phyloP scores from a whole-genome alignment of 30 jellyfish, hydroid and myxozoan species.

The Cassiopea xamachana region DNA sequence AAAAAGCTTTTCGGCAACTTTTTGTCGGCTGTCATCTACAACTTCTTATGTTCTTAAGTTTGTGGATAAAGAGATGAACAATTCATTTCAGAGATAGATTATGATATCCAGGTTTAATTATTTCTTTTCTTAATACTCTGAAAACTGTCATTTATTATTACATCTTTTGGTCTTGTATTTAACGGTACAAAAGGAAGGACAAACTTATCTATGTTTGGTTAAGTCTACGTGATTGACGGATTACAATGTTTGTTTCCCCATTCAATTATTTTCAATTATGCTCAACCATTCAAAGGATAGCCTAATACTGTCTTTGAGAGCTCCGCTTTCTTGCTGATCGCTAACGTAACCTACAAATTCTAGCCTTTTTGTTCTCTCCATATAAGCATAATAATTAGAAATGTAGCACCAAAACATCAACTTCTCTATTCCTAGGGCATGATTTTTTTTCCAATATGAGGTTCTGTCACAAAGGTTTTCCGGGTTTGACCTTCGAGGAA shows the following conservation, averaged over 20 bases:
- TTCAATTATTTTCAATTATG: slow-evolving; percentile 64
- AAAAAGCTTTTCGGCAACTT: slow-evolving; percentile 64
- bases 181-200: slow-evolving; percentile 67
- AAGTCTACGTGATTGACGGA: slow-evolving; percentile 69
- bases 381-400: slow-evolving; percentile 13
- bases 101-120: slow-evolving; percentile 68
- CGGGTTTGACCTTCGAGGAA: too few relatives aligned
- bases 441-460: neutral
- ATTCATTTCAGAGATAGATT: slow-evolving; percentile 52
- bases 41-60: slow-evolving; percentile 64
- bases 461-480: neutral
- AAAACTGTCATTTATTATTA: slow-evolving; percentile 77
- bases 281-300: slow-evolving; percentile 36
- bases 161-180: slow-evolving; percentile 60
- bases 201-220: slow-evolving; percentile 69
- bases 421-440: slow-evolving; percentile 4
- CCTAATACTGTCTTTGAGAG: slow-evolving; percentile 60
- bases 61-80: slow-evolving; percentile 76
- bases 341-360: slow-evolving; percentile 34
- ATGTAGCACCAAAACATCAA: slow-evolving; percentile 25
- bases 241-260: slow-evolving; percentile 75
- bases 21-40: slow-evolving; percentile 83
- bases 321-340: slow-evolving; percentile 53
- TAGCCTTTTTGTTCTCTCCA: slow-evolving; percentile 32
- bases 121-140: slow-evolving; percentile 69